Evolutionary conservation across 2,797 vertebrate genomes (phyloP).

Genomic region (Sphenodon punctatus): DNA sequence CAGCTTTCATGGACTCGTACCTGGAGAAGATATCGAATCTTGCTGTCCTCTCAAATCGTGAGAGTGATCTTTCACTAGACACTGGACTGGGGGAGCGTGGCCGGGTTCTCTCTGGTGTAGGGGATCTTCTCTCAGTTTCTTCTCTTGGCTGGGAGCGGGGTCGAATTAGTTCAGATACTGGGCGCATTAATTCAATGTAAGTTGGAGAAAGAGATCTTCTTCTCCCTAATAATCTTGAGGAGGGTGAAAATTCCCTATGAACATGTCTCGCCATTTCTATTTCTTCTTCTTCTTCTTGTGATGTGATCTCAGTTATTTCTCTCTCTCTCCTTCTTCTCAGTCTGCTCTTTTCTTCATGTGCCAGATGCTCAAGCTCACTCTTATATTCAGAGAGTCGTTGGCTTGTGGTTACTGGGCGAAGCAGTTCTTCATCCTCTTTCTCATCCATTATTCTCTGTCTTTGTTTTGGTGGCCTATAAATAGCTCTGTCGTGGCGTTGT

Average conservation of each 20-base stretch:
- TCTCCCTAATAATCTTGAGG: conserved; percentile 87
- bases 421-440: conserved; percentile 91
- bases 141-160: conserved; percentile 75
- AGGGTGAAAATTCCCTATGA: conserved; percentile 76
- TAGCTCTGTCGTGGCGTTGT: conserved; percentile 88
- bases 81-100: conserved; percentile 96
- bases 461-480: conserved; percentile 85
- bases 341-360: conserved; percentile 88
- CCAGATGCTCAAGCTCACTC: conserved; percentile 88
- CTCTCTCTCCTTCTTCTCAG: conserved; percentile 81
- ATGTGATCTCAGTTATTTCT: conserved; percentile 76
- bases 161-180: conserved; percentile 88
- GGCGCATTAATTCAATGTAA: conserved; percentile 92
- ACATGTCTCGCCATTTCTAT: conserved; percentile 84
- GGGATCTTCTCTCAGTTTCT: conserved; percentile 83
- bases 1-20: conserved; percentile 94
- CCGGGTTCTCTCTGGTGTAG: conserved; percentile 87
- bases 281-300: conserved; percentile 76
- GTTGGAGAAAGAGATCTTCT: conserved; percentile 95
- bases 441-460: conserved; percentile 90
- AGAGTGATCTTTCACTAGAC: conserved; percentile 90
- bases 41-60: conserved; percentile 90
- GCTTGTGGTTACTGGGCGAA: conserved; percentile 84
- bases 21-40: conserved; percentile 93
- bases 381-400: conserved; percentile 89